These are phyloP conservation scores for Xestia sexstrigata DNA, from an alignment of 2,888 invertebrate genomes.

Conservation along the genomic window DNA sequence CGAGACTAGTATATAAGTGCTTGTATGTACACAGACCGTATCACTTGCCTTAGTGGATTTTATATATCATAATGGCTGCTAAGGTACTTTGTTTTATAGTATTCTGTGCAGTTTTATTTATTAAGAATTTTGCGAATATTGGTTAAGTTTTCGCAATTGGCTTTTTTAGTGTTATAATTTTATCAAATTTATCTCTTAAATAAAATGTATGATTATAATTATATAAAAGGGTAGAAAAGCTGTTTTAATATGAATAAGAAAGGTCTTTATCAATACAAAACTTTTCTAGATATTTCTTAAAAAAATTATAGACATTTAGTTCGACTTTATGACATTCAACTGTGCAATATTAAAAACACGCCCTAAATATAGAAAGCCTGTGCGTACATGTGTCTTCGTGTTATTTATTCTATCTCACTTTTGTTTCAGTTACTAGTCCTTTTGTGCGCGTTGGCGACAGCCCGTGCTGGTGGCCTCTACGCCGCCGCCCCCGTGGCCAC, in stretches of 20 bases:
- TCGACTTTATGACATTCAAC: not conserved
- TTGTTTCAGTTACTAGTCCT: constrained; percentile 88
- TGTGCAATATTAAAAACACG: not conserved
- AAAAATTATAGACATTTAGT: not conserved
- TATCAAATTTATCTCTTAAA: not conserved
- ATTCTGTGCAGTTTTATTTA: constrained; percentile 38
- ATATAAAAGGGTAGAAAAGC: not conserved
- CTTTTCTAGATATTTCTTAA: no score
- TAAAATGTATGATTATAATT: not conserved
- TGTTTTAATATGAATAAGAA: not conserved
- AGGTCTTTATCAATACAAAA: not conserved
- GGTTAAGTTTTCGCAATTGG: not conserved
- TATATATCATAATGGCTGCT: constrained; percentile 88
- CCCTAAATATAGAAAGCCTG: not conserved
- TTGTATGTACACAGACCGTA: constrained; percentile 78
- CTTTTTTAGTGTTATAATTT: constrained; percentile 5
- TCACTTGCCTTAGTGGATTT: constrained; percentile 87
- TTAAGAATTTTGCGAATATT: constrained; percentile 5
- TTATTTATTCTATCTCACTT: constrained; percentile 21
- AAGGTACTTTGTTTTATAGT: constrained; percentile 81
- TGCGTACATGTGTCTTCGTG: not conserved
- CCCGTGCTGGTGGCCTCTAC: constrained; percentile 89
- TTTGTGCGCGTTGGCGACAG: constrained; percentile 89
- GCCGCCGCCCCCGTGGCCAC: constrained; percentile 67
- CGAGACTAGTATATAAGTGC: constrained; percentile 84